phyloP scores from a whole-genome alignment of 2,113 vertebrate species.

The Dromiciops gliroides region DNA sequence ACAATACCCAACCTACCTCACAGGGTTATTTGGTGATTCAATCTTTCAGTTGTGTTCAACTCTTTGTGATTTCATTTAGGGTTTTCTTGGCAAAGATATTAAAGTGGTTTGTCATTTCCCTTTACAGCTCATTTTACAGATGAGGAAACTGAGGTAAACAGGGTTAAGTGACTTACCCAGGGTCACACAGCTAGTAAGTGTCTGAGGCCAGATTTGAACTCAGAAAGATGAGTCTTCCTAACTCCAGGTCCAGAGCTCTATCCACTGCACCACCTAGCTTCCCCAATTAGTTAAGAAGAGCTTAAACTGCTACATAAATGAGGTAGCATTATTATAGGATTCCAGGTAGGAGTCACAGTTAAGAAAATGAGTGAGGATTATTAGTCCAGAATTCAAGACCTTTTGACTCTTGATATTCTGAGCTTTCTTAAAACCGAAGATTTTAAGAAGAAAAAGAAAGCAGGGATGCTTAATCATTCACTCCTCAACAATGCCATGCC shows the following conservation, averaged over 20 bases:
- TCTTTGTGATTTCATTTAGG: neutral
- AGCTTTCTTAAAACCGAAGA: neutral
- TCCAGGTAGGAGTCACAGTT: neutral
- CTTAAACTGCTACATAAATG: neutral
- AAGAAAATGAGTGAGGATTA: neutral
- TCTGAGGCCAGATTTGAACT: neutral
- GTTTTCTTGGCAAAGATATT: neutral
- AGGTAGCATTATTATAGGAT: neutral
- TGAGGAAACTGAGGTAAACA: neutral
- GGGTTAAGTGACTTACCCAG: neutral
- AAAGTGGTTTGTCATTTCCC: neutral
- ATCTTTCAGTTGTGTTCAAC: neutral
- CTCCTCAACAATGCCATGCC: neutral
- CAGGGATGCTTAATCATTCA: neutral
- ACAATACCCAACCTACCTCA: neutral
- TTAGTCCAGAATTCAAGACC: neutral
- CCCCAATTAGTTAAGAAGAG: neutral
- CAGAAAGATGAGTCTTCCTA: neutral
- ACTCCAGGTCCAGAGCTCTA: neutral
- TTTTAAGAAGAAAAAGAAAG: neutral
- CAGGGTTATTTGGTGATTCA: neutral
- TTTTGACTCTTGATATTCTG: neutral
- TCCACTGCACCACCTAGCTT: neutral
- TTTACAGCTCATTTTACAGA: neutral
- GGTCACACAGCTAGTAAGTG: neutral